phyloP scores from a whole-genome alignment of 2,797 vertebrate species.

The Mergus octosetaceus region DNA sequence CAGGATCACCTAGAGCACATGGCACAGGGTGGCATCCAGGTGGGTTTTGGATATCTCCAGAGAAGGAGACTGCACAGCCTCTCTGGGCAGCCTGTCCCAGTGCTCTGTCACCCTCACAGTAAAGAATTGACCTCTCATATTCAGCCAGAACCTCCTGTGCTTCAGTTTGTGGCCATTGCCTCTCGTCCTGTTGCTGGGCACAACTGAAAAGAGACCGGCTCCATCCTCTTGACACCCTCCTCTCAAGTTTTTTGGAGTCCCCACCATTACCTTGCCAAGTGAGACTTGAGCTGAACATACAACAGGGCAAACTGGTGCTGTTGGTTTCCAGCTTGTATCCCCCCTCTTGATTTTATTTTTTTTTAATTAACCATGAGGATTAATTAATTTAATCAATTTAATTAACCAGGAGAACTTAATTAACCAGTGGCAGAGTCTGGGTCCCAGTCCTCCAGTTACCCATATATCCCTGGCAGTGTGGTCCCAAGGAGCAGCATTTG shows the following conservation, averaged over 20 bases:
- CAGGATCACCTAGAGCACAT: too few relatives aligned
- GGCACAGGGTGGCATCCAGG: too few relatives aligned
- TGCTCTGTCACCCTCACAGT: too few relatives aligned
- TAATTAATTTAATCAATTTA: background rate
- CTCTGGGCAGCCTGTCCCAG: too few relatives aligned
- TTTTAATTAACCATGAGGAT: background rate
- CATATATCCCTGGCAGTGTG: rapidly evolving
- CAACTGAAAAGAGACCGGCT: too few relatives aligned
- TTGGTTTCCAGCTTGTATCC: background rate
- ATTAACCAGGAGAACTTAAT: background rate
- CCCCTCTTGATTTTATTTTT: background rate
- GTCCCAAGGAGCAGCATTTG: rapidly evolving
- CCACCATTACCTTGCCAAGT: background rate
- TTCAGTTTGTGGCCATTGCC: too few relatives aligned
- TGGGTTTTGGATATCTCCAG: too few relatives aligned
- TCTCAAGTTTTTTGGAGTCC: background rate
- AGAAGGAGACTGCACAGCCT: too few relatives aligned
- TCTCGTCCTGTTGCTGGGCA: too few relatives aligned
- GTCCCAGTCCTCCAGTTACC: background rate
- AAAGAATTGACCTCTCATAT: rapidly evolving
- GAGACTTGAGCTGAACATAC: background rate
- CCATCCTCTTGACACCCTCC: too few relatives aligned
- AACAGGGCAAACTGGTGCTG: background rate
- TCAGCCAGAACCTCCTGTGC: too few relatives aligned
- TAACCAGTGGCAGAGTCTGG: background rate